A percentile compares a stretch with the other conserved stretches of the same genome.
Evolutionary conservation across 35 echinoderm and acorn worm species (phyloP).

Genomic region (Anneissia japonica): DNA sequence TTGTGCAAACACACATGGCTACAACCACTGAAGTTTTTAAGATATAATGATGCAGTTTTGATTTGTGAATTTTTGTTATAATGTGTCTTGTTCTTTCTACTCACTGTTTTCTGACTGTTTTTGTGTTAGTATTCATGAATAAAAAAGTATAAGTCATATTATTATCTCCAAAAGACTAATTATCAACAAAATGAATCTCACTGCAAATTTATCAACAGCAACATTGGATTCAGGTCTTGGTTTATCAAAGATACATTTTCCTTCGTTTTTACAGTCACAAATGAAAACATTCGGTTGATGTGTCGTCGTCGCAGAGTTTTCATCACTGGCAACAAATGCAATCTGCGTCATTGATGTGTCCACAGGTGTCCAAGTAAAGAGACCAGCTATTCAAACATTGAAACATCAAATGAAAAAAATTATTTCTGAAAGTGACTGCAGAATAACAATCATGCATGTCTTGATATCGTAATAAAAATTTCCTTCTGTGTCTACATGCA

Average conservation of each 20-base stretch:
- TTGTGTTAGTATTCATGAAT: not conserved
- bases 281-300: constrained; percentile 25
- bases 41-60: too few species aligned
- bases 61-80: too few species aligned
- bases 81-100: too few species aligned
- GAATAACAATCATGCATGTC: too few species aligned
- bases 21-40: too few species aligned
- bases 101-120: too few species aligned
- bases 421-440: too few species aligned
- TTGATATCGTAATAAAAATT: too few species aligned
- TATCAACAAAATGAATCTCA: constrained; percentile 26
- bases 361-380: constrained; percentile 12
- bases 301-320: not conserved
- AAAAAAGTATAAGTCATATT: not conserved
- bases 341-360: not conserved
- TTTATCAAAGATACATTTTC: constrained; percentile 36
- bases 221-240: constrained; percentile 13
- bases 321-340: constrained; percentile 32
- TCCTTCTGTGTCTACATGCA: too few species aligned
- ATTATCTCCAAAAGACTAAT: too few species aligned
- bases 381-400: constrained; percentile 11
- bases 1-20: too few species aligned
- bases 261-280: constrained; percentile 45
- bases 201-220: constrained; percentile 48
- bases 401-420: not conserved